Base-by-base conservation (phyloP, 2,888 invertebrate genomes). In the Lomographa bimaculata region DNA sequence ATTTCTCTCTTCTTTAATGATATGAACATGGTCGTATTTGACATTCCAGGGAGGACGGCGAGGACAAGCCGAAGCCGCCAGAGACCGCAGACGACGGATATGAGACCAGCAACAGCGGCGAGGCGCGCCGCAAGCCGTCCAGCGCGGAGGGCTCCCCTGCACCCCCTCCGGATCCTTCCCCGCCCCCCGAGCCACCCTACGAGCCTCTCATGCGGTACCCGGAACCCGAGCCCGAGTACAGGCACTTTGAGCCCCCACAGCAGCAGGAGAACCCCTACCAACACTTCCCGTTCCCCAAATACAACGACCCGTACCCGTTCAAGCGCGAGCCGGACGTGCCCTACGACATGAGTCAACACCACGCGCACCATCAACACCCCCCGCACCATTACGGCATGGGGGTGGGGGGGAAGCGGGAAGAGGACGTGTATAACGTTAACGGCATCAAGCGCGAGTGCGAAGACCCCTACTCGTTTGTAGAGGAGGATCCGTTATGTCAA, bases 31-130 rank as follows among this genome's bases (percentile, higher is more conserved):
- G 2, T 14, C 3, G 14, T 14, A 4, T 25, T 7, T n/a, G 1
- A n/a, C 7, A 12, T 65, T 60, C 20, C 82, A 87, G 89, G 75
- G 87, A 83, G 76, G 87, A 85, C 73, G 87, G 78, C 67, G 76
- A 76, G 54, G 87, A 85, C 61, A 87, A 91, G 87, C 82, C 86
- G 72, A 86, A 82, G 76, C 76, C 80, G 69, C 91, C 92, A 68
- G 96, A 96, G 89, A 93, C 93, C 67, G 94, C 94, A 71, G 96
- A 96, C 90, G 96, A 96, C 90, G 96, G 96, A 57, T 96, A 96
- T 90, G 96, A 96, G 90, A 96, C 96, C 61, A 94, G 95, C 85
- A 95, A 91, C 60, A 92, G 92, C 68, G 92, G 89, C 69, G 87
- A 89, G 79, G 82, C 82, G 77, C 86, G 86, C 57, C 82, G 83